Percentiles rank a stretch among this genome's conserved stretches.
Evolutionary conservation across 2,797 vertebrate species (phyloP).

Genomic region (Microctenopoma stevenorrisi): DNA sequence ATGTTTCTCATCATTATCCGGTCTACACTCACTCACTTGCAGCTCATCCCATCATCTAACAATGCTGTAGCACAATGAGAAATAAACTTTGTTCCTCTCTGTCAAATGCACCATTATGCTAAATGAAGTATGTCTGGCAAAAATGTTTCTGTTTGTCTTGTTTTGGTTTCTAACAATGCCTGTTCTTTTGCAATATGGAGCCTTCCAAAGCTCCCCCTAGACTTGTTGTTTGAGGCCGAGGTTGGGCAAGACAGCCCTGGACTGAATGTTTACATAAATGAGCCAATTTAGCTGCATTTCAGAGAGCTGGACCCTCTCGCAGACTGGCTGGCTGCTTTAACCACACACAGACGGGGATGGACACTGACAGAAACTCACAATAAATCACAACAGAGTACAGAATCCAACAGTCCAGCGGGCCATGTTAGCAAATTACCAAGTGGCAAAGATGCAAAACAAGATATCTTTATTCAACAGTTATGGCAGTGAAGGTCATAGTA

Average conservation of each 20-base stretch:
- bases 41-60: slow-evolving; percentile 33
- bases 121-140: slow-evolving; percentile 57
- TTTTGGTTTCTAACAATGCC: slow-evolving; percentile 59
- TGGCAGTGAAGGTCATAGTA: not conserved
- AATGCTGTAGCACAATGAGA: slow-evolving; percentile 38
- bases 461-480: slow-evolving; percentile 34
- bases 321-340: slow-evolving; percentile 46
- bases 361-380: slow-evolving; percentile 44
- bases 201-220: slow-evolving; percentile 53
- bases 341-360: slow-evolving; percentile 41
- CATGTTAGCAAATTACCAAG: slow-evolving; percentile 56
- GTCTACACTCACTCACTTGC: not conserved
- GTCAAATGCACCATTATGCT: slow-evolving; percentile 71
- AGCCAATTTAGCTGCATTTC: slow-evolving; percentile 76
- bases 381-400: slow-evolving; percentile 40
- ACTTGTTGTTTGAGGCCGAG: slow-evolving; percentile 59
- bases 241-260: slow-evolving; percentile 55
- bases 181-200: slow-evolving; percentile 46
- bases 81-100: slow-evolving; percentile 41
- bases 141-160: slow-evolving; percentile 55
- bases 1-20: slow-evolving; percentile 46
- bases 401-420: slow-evolving; percentile 41
- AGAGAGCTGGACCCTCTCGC: slow-evolving; percentile 57
- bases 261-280: slow-evolving; percentile 68
- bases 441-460: slow-evolving; percentile 48